Percentiles rank a stretch among this genome's conserved stretches.
Evolutionary conservation across 1,140 invertebrate genomes (phyloP).

Genomic region (Leptopilina boulardi): DNA sequence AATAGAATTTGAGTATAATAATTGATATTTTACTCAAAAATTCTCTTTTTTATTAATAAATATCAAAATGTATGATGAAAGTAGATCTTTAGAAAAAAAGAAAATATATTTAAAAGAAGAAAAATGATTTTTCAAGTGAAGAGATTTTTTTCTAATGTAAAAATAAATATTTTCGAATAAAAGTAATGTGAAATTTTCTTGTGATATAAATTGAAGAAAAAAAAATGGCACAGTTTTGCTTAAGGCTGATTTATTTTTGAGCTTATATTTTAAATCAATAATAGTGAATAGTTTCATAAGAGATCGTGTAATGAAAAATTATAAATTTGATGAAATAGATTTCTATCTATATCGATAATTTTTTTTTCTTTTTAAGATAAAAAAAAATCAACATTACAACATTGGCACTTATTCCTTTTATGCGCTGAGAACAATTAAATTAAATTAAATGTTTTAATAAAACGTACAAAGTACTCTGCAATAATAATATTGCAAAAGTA

Average conservation of each 20-base stretch:
- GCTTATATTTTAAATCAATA: no score
- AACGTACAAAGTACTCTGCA: slow-evolving; percentile 14
- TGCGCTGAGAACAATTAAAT: slow-evolving; percentile 40
- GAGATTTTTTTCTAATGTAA: not conserved
- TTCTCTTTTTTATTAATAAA: no score
- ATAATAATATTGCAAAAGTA: slow-evolving; percentile 24
- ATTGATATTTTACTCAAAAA: no score
- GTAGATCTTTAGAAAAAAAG: no score
- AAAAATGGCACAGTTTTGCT: no score
- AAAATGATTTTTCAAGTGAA: not conserved
- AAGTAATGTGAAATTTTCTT: not conserved
- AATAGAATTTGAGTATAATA: no score
- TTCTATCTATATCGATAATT: slow-evolving; percentile 19
- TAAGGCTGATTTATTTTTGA: no score
- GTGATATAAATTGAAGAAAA: no score
- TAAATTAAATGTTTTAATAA: slow-evolving; percentile 1
- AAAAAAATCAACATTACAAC: slow-evolving; percentile 34
- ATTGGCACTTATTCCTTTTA: slow-evolving; percentile 49
- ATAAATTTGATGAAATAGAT: not conserved
- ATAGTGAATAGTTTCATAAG: not conserved
- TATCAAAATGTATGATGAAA: not conserved
- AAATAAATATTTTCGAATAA: not conserved
- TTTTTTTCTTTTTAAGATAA: slow-evolving; percentile 23
- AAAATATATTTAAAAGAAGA: not conserved
- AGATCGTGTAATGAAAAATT: slow-evolving; percentile 16